Evolutionary conservation across 2,888 invertebrate genomes (phyloP), one percentile per base, ranked within the genome.

Genomic region (Icerya purchasi): DNA sequence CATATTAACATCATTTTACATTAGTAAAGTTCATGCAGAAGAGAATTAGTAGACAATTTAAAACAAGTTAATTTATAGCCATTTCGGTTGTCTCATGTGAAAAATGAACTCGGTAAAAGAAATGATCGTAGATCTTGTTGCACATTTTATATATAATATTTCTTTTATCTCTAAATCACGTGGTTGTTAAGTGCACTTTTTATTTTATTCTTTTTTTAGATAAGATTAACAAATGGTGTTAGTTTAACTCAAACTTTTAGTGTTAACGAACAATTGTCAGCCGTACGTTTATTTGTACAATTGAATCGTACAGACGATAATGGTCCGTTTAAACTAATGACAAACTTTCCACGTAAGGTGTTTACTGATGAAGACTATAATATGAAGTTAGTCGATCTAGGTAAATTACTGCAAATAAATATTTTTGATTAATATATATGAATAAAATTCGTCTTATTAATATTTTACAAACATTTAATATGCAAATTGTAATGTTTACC

Each of bases 321-420:
- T 0, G 77, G 74, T 53, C 73, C 77, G 3, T 92, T 94, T 72
- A 81, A 82, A 59, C 74, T 96, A 65, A 90, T 94, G 84, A 93
- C 91, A 2, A 83, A 80, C 68, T 96, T 91, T 74, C 94, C 96
- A 5, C 83, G 82, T 68, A 89, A 86, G 73, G 80, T 91, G 57
- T 96, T 92, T 70, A 76, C 78, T 1, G 77, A 75, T 14, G 90
- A 90, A 2, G 94, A 96, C 70, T 93, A 88, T 72, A 85, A 88
- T 61, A 85, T 83, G 69, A 89, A 94, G 0, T 74, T 96, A 65
- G 84, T 84, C 65, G 76, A 80, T 64, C 76, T 96, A 73, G 89
- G 89, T 86, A 72, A 72, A 68, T 66, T 22, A 53, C 53, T 51
- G 25, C 23, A 49, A 19, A 51, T 21, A 19, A 53, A 23, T 58